Conservation (phyloP, 2,888 invertebrate species). For the Apamea anceps region DNA sequence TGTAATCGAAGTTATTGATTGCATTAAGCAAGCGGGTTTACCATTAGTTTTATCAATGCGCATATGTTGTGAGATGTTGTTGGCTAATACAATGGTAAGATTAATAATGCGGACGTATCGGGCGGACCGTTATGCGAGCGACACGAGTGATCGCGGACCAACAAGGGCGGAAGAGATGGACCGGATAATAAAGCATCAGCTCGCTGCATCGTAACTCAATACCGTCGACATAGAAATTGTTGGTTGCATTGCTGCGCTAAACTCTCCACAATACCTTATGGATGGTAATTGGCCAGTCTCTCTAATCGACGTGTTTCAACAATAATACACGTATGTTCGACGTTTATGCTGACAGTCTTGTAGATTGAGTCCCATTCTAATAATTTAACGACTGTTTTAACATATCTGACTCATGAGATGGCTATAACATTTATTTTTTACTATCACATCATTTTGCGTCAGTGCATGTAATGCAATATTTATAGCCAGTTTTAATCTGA, state of each 20-base stretch:
- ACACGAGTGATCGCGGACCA: conserved; percentile 87
- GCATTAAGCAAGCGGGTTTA: conserved; percentile 79
- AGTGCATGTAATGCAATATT: conserved; percentile 24
- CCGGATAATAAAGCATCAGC: conserved; percentile 88
- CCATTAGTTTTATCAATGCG: conserved; percentile 87
- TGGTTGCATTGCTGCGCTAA: conserved; percentile 81
- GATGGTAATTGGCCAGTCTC: conserved; percentile 82
- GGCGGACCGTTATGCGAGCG: conserved; percentile 83
- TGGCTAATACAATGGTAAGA: conserved; percentile 88
- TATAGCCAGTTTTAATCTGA: conserved; percentile 15
- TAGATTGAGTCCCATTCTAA: conserved; percentile 64
- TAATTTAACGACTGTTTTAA: conserved; percentile 48
- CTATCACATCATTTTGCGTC: conserved; percentile 25
- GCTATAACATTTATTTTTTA: conserved; percentile 41
- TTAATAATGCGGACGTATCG: conserved; percentile 88
- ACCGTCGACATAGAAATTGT: conserved; percentile 87
- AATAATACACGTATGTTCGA: conserved; percentile 73
- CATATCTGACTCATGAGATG: conserved; percentile 36
- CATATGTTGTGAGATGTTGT: conserved; percentile 85
- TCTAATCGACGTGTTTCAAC: conserved; percentile 83
- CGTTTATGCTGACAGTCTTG: conserved; percentile 69
- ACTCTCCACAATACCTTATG: conserved; percentile 78
- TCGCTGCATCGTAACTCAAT: conserved; percentile 86
- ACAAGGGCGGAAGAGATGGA: conserved; percentile 89
- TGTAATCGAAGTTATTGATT: conserved; percentile 86